phyloP scores from a whole-genome alignment of 1,140 invertebrate species.

The Laodelphax striatellus region DNA sequence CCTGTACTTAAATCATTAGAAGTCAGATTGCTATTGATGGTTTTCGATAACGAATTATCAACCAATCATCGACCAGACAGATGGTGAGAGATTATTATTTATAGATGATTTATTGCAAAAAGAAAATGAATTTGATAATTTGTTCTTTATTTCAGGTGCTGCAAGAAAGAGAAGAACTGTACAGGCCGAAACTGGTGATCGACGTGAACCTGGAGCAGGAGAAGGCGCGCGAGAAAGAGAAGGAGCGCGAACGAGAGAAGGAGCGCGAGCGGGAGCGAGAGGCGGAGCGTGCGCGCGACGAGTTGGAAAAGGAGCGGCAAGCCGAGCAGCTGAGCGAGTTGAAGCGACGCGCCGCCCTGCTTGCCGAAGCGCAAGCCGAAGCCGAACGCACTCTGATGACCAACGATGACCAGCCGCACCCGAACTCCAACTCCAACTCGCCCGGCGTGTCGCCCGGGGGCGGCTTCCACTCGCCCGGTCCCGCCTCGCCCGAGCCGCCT shows the following conservation, averaged over 20 bases:
- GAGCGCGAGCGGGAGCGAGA: constrained; percentile 34
- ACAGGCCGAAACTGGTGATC: constrained; percentile 67
- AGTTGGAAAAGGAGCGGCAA: constrained; percentile 28
- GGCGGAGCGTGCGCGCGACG: constrained; percentile 33
- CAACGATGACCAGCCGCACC: background rate
- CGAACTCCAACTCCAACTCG: background rate
- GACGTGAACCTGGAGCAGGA: constrained; percentile 45
- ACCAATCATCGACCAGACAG: too few relatives aligned
- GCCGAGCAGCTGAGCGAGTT: constrained; percentile 27
- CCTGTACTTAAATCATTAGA: too few relatives aligned
- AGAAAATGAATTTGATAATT: too few relatives aligned
- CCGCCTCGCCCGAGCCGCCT: constrained; percentile 6
- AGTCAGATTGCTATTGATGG: too few relatives aligned
- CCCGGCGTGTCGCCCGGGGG: background rate
- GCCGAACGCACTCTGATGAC: constrained; percentile 12
- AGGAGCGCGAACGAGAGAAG: constrained; percentile 36
- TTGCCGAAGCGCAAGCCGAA: constrained; percentile 9
- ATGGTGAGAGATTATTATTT: too few relatives aligned
- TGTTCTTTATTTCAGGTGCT: too few relatives aligned
- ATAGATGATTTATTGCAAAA: too few relatives aligned
- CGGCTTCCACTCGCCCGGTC: background rate
- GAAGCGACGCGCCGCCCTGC: constrained; percentile 29
- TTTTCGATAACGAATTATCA: too few relatives aligned
- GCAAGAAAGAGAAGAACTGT: constrained; percentile 67
- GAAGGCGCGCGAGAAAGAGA: constrained; percentile 40